Percentiles rank a stretch among this genome's conserved stretches.
phyloP scores from a whole-genome alignment of 1,140 invertebrate species.

The Ceratina australensis region DNA sequence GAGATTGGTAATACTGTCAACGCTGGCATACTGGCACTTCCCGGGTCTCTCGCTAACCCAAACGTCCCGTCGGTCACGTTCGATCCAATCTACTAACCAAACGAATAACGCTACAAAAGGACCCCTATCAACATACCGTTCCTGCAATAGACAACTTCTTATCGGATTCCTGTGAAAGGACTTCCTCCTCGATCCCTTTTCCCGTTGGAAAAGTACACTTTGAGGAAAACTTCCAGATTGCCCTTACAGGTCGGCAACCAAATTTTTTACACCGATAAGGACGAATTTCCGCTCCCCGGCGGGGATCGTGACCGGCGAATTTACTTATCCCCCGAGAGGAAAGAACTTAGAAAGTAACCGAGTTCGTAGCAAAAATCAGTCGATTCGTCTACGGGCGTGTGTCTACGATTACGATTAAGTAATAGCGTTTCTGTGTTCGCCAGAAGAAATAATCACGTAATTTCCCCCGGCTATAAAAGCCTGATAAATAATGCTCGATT shows the following conservation, averaged over 20 bases:
- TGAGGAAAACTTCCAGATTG: neutral
- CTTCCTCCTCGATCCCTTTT: neutral
- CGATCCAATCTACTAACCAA: conserved; percentile 9
- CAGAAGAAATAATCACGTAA: conserved; percentile 36
- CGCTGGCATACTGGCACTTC: neutral
- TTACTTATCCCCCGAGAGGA: neutral
- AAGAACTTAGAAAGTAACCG: conserved; percentile 7
- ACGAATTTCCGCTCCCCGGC: neutral
- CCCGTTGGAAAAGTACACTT: neutral
- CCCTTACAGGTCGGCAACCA: neutral
- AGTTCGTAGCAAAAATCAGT: neutral
- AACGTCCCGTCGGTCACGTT: neutral
- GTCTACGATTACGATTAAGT: conserved; percentile 23
- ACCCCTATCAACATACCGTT: conserved; percentile 14
- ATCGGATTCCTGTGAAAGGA: neutral
- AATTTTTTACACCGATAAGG: neutral
- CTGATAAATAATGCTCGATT: neutral
- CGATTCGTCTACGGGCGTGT: neutral
- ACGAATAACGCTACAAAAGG: conserved; percentile 15
- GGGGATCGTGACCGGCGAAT: neutral
- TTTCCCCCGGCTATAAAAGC: conserved; percentile 17
- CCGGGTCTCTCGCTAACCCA: neutral
- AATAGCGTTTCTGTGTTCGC: neutral
- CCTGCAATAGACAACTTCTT: conserved; percentile 1
- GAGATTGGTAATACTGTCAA: neutral